Evolutionary conservation across 1,140 invertebrate species (phyloP), one percentile per base, ranked within the genome.

Genomic region (Dysdera silvatica): DNA sequence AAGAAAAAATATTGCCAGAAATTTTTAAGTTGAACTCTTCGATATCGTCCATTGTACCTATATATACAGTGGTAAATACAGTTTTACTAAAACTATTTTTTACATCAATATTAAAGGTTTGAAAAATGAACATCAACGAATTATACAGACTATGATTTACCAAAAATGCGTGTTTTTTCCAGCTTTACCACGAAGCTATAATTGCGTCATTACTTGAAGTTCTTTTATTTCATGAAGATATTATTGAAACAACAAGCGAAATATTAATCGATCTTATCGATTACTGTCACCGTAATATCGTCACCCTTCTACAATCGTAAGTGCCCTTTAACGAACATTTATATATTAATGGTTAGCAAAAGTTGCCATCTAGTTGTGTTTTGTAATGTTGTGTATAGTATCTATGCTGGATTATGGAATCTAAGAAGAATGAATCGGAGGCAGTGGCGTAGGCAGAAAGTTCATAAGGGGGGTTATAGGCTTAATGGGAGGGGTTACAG

Each of bases 211-310:
- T 63, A 40, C 28, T 63, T 7, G 61, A 63, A 49, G 43, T 53
- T 23, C 24, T 63, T 40, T 29, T 63, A 8, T 63, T 48, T n/a
- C 61, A 63, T 31, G 61, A 63, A 26, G 52, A 63, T 8, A 45
- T 49, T 6, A 23, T 56, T 4, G 61, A 63, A 56, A 29, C 61
- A 7, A 32, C 33, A 2, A n/a, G 16, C 5, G 61, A 63, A 6
- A 24, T 20, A 31, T 31, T 63, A 20, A 56, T 63, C 18, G 61
- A 63, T 41, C 31, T 63, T n/a, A 24, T 41, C 4, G 61, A 63
- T 54, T 63, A 49, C 26, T 56, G 61, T 16, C 56, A 63, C 32
- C 29, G 61, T 4, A 63, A 56, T 7, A 40, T 49, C n/a, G 23
- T 63, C 1, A 7, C 3, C 5, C 28, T 62, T n/a, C n/a, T n/a